Evolutionary conservation across 37 sponge, comb jelly and placozoan genomes (phyloP), one percentile per base, ranked within the genome.

Genomic region (Theonella swinhoei): DNA sequence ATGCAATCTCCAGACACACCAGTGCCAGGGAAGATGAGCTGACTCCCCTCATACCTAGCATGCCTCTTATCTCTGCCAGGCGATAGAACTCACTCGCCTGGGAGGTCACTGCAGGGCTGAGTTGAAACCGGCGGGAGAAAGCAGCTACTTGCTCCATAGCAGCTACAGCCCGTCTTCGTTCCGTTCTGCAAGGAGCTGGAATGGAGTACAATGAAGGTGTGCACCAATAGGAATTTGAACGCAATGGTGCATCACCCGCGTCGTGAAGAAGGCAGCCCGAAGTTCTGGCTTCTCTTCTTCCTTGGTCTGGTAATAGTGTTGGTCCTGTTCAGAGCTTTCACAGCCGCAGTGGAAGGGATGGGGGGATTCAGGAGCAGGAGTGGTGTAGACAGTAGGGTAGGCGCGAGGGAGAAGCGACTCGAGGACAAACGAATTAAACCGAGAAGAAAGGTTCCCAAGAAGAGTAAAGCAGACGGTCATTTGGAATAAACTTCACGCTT

Each of bases 1-100:
- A 76, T 41, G 89, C 83, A 29, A 88, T 22, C 34, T 88, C 84
- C 4, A 88, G 75, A 63, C 89, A 88, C 8, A 83, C 71, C 26
- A 77, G 42, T 22, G 83, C 79, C 71, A 83, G 71, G 66, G 82
- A 66, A 7, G 88, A 34, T 1, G 63, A 23, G n/a, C 73, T 29
- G 20, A 40, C 70, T 0, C 70, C 70, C 37, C 81, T 25, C 28
- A 80, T 25, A 33, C 65, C 63, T 1, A 40, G 25, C 14, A 64
- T 26, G 28, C 86, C 79, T 33, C 75, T 90, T 32, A 90, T 54
- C 54, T 84, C 90, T 28, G 86, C 80, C 32, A 84, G 70, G 28
- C 90, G 43, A 22, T n/a, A 68, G 70, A 84, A 90, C 64, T 90
- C 90, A 38, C 61, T 9, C 7, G 90, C 86, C 42, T 68, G 43